Conservation (phyloP, 2,888 invertebrate genomes). For the Rhogogaster chlorosoma region DNA sequence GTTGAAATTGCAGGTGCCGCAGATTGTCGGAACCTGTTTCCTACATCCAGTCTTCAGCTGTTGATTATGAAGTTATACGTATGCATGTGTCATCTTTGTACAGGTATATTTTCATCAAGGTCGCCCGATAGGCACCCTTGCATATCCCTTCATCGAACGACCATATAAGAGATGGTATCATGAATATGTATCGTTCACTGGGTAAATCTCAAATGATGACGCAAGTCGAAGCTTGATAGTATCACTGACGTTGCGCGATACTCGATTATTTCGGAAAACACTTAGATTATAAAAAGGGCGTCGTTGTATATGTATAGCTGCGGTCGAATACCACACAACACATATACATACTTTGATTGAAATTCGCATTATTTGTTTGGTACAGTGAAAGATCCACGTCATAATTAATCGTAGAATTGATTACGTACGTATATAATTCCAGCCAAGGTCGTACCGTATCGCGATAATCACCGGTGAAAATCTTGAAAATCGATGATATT, state of each 20-base stretch:
- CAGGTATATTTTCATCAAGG: slow-evolving; percentile 1
- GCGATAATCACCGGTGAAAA: neutral
- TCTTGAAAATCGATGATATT: neutral
- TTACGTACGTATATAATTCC: neutral
- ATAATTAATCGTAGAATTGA: slow-evolving; percentile 18
- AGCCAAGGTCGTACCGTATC: neutral
- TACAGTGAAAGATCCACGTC: neutral
- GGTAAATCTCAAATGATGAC: neutral
- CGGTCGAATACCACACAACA: neutral
- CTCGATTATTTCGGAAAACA: neutral
- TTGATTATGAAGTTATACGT: neutral
- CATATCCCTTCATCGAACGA: neutral
- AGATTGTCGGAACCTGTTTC: slow-evolving; percentile 29
- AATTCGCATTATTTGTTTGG: neutral
- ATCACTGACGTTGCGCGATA: neutral
- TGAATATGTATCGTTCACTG: neutral
- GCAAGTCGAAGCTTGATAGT: neutral
- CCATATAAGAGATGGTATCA: neutral
- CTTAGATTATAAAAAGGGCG: neutral
- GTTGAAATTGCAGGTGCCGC: slow-evolving; percentile 25
- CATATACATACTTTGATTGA: neutral
- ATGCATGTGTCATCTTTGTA: neutral
- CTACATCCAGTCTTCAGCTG: neutral
- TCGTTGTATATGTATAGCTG: neutral
- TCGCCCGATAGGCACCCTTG: neutral